phyloP scores from a whole-genome alignment of 30 jellyfish, hydroid and myxozoan species.

The Turritopsis rubra region DNA sequence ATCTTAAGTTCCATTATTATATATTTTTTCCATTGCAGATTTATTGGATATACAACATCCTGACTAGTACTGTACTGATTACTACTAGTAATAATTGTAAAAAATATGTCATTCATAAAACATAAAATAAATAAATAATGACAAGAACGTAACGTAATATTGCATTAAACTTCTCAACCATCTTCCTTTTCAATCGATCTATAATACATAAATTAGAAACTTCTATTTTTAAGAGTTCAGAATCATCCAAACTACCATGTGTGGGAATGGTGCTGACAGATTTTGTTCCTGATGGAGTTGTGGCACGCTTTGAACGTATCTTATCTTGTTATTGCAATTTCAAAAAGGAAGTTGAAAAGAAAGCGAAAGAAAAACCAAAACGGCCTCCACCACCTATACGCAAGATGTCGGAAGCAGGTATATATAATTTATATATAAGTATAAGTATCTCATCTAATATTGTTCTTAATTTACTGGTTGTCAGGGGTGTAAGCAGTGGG shows the following conservation, averaged over 20 bases:
- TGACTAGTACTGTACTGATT: too few relatives aligned
- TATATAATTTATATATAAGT: too few relatives aligned
- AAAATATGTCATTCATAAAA: too few relatives aligned
- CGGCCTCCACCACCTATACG: slow-evolving; percentile 84
- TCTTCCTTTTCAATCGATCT: not conserved
- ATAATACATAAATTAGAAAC: not conserved
- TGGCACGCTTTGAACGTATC: slow-evolving; percentile 64
- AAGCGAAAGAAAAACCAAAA: slow-evolving; percentile 49
- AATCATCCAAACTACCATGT: slow-evolving; percentile 24
- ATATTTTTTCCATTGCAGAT: too few relatives aligned
- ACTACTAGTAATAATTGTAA: too few relatives aligned
- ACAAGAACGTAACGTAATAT: too few relatives aligned
- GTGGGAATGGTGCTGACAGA: slow-evolving; percentile 74
- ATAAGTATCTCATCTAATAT: too few relatives aligned
- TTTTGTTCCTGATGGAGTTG: slow-evolving; percentile 43
- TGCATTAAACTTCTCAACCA: not conserved
- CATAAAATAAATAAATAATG: too few relatives aligned
- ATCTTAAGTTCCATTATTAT: too few relatives aligned
- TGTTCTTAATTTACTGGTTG: too few relatives aligned
- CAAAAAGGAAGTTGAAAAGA: slow-evolving; percentile 20
- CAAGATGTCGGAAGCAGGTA: not conserved
- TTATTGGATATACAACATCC: too few relatives aligned
- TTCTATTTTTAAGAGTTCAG: not conserved
- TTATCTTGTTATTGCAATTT: slow-evolving; percentile 72
- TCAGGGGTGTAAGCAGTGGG: too few relatives aligned